These are phyloP conservation scores for Hyla sarda DNA, from an alignment of 2,113 vertebrate genomes.

Conservation along the genomic window DNA sequence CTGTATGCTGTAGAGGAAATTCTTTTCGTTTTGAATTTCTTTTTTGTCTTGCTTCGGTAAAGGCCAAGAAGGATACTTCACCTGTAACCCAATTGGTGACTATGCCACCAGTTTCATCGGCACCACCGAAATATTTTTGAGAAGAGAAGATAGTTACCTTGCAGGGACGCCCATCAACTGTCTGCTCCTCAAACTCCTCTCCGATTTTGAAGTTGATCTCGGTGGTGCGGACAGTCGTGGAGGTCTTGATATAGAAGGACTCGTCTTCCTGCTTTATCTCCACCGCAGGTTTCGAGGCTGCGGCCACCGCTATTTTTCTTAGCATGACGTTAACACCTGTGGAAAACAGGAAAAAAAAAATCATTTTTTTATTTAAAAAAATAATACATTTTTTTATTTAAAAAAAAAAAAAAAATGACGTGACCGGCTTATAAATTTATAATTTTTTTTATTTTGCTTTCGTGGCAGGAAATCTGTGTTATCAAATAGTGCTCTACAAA, in stretches of 20 bases:
- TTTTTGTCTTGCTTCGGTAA: not conserved
- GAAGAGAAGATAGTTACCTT: slow-evolving; percentile 72
- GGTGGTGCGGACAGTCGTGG: slow-evolving; percentile 88
- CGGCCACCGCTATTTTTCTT: slow-evolving; percentile 88
- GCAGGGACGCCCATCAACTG: slow-evolving; percentile 89
- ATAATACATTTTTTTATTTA: too few species aligned
- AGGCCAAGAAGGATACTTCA: not conserved
- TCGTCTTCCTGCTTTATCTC: slow-evolving; percentile 90
- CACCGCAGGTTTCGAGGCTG: slow-evolving; percentile 87
- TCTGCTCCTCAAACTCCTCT: slow-evolving; percentile 89
- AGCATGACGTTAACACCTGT: slow-evolving; percentile 90
- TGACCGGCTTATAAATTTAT: not conserved
- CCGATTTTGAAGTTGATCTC: slow-evolving; percentile 90
- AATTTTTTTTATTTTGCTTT: not conserved
- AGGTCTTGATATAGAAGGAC: slow-evolving; percentile 88
- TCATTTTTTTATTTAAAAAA: not conserved
- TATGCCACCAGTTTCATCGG: too few species aligned
- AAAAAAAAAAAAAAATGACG: not conserved
- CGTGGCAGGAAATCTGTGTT: not conserved
- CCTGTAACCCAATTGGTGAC: not conserved
- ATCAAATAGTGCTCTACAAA: not conserved
- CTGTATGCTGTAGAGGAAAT: too few species aligned
- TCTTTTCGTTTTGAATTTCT: too few species aligned
- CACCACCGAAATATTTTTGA: not conserved
- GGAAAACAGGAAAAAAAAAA: not conserved